Evolutionary conservation across 2,888 invertebrate species (phyloP), one percentile per base, ranked within the genome.

Genomic region (Habroteleia sp.): DNA sequence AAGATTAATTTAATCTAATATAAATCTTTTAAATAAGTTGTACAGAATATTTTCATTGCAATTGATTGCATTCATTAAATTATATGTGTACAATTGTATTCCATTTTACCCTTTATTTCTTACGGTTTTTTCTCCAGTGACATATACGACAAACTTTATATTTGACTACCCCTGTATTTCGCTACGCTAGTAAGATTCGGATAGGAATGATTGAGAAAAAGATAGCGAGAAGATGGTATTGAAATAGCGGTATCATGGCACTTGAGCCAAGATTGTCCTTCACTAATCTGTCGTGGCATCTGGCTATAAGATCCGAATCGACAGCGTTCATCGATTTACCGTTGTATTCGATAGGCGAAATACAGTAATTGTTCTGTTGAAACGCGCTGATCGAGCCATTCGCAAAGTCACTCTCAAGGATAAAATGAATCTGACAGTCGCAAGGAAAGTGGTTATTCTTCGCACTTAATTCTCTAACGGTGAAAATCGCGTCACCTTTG

Each of bases 391-490:
- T 88, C 73, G 92, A 92, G 16, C 92, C 92, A 83, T 94, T 92
- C 13, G 93, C 94, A 76, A 96, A 89, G 27, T 95, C 94, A 74
- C 94, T 94, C 60, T 93, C 92, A 54, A 95, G 89, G 23, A 96
- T 91, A 63, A 94, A 93, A 83, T 94, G 94, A 44, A 94, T 91
- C 80, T 95, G 95, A 84, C 96, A 96, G 88, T 96, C 95, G 87
- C 96, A 96, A 1, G 96, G 96, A 85, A 96, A 93, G 84, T 95
- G 95, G 88, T 96, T 96, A 44, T 93, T 92, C 63, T 92, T 90
- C 82, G 95, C 93, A 82, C 93, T 92, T 72, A 96, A 89, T 79
- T 91, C 91, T 74, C 93, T 93, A 48, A 95, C 94, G n/a, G 91
- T 92, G 77, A 93, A 92, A 41, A 94, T 89, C n/a, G 92, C 90